These are phyloP conservation scores for Troides oblongomaculatus DNA, from an alignment of 2,888 invertebrate genomes.

Conservation along the genomic window DNA sequence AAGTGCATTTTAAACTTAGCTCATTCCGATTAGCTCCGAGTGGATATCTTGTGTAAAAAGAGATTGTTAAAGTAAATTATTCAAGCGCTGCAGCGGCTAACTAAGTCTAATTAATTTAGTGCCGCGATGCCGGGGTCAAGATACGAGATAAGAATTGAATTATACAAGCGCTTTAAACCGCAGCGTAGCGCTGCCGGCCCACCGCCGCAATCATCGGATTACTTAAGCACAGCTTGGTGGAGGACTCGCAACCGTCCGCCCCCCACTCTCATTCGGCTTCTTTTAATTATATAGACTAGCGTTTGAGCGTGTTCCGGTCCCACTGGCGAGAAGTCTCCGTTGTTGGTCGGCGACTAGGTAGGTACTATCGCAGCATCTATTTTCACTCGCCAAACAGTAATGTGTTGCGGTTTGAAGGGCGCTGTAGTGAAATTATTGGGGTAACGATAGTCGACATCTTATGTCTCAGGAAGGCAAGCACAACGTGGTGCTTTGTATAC, in stretches of 20 bases:
- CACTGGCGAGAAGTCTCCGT: too few species aligned
- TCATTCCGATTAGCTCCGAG: constrained; percentile 37
- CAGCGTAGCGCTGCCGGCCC: constrained; percentile 24
- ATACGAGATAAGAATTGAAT: constrained; percentile 51
- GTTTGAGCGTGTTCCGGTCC: too few species aligned
- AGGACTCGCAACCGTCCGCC: neutral
- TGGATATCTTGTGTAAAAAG: constrained; percentile 38
- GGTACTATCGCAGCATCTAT: too few species aligned
- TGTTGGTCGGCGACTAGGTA: too few species aligned
- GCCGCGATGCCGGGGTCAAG: constrained; percentile 44
- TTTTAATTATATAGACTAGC: too few species aligned
- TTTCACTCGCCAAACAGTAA: too few species aligned
- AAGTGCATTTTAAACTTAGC: constrained; percentile 33
- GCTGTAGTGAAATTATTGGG: too few species aligned
- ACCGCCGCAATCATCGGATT: constrained; percentile 30
- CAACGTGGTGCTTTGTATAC: too few species aligned
- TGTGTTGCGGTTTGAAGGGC: too few species aligned
- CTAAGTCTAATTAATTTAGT: constrained; percentile 50
- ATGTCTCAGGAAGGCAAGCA: too few species aligned
- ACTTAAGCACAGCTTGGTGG: constrained; percentile 18
- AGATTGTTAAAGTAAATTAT: constrained; percentile 54
- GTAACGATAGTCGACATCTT: too few species aligned
- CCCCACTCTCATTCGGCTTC: neutral
- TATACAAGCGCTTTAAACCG: constrained; percentile 46
- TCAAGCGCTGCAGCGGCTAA: constrained; percentile 44